Percentiles rank a stretch among this genome's conserved stretches.
phyloP scores from a whole-genome alignment of 2,797 vertebrate species.

The Cryptoprocta ferox region DNA sequence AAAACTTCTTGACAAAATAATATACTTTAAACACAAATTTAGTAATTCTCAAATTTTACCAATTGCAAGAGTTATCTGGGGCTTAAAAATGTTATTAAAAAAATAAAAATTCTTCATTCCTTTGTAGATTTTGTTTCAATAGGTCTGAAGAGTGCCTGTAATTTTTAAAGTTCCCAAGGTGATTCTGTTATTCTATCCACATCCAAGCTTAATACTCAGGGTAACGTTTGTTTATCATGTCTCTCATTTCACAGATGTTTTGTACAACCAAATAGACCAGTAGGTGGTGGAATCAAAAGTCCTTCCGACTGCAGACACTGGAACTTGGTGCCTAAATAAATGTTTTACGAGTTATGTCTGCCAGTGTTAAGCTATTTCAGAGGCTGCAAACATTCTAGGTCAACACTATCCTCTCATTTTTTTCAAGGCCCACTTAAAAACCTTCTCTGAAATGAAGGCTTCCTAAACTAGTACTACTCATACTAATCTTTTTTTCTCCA shows the following conservation, averaged over 20 bases:
- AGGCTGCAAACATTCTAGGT: background rate
- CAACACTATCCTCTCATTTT: background rate
- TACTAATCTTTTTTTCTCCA: background rate
- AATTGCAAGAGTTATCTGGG: background rate
- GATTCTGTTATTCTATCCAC: background rate
- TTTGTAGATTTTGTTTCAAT: constrained; percentile 18
- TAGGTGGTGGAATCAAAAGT: background rate
- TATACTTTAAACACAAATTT: background rate
- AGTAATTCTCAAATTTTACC: background rate
- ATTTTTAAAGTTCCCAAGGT: background rate
- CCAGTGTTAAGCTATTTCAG: background rate
- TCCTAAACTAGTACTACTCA: background rate
- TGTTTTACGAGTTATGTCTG: background rate
- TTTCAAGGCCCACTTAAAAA: background rate
- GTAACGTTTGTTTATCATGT: background rate
- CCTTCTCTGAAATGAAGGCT: background rate
- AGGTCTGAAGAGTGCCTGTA: background rate
- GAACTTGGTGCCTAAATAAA: background rate
- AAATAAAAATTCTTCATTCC: background rate
- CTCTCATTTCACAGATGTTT: background rate
- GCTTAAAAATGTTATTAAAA: background rate
- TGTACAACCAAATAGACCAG: background rate
- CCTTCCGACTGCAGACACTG: background rate
- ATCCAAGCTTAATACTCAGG: background rate
- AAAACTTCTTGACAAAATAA: background rate